A percentile compares a stretch with the other conserved stretches of the same genome.
phyloP scores from a whole-genome alignment of 2,113 vertebrate species.

The Sander lucioperca region DNA sequence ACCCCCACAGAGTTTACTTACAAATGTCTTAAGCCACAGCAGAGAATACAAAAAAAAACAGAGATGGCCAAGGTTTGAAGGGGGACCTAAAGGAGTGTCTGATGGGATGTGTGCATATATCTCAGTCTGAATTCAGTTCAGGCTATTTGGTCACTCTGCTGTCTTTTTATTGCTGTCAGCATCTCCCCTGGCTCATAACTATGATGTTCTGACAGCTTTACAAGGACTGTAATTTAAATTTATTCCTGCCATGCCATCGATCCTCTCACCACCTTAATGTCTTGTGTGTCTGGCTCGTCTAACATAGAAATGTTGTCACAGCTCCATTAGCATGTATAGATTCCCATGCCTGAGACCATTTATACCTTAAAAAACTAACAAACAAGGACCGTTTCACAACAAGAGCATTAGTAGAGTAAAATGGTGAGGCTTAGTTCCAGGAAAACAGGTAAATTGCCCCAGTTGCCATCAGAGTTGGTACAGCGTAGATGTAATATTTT shows the following conservation, averaged over 20 bases:
- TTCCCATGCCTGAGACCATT: slow-evolving; percentile 30
- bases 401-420: slow-evolving; percentile 53
- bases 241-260: slow-evolving; percentile 61
- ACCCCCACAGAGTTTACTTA: slow-evolving; percentile 67
- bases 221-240: slow-evolving; percentile 63
- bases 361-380: slow-evolving; percentile 48
- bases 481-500: neutral
- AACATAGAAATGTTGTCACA: slow-evolving; percentile 43
- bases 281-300: slow-evolving; percentile 31
- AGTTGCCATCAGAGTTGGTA: neutral
- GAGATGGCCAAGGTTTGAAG: neutral
- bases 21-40: slow-evolving; percentile 63
- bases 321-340: slow-evolving; percentile 66
- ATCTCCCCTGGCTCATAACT: slow-evolving; percentile 62
- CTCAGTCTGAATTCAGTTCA: slow-evolving; percentile 33
- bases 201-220: slow-evolving; percentile 72
- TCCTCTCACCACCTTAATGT: slow-evolving; percentile 43
- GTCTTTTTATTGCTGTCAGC: slow-evolving; percentile 70
- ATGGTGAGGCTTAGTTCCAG: neutral
- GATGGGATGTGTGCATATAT: slow-evolving; percentile 26
- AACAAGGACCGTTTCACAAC: slow-evolving; percentile 48
- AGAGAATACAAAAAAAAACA: slow-evolving; percentile 52
- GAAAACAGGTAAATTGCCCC: neutral
- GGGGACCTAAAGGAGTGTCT: neutral
- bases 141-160: slow-evolving; percentile 26